phyloP scores from a whole-genome alignment of 2,888 invertebrate species.

The Phlogophora meticulosa region DNA sequence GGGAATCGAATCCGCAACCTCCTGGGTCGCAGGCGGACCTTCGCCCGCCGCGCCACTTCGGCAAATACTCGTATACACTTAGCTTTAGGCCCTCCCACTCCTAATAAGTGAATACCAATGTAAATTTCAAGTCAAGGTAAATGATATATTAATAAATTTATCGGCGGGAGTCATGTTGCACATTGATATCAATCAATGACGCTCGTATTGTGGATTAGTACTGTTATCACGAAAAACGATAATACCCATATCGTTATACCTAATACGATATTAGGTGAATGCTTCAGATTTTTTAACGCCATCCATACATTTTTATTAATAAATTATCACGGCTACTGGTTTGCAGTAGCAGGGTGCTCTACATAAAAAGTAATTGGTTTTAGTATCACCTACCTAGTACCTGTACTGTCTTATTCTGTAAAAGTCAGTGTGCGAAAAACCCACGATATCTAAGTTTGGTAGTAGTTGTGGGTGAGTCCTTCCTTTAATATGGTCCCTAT shows the following conservation, averaged over 20 bases:
- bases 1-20: too few relatives aligned
- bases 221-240: conserved; percentile 23
- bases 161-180: conserved; percentile 8
- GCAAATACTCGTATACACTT: background rate
- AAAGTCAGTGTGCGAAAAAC: too few relatives aligned
- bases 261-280: background rate
- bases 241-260: conserved; percentile 3
- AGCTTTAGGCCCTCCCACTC: too few relatives aligned
- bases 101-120: background rate
- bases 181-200: conserved; percentile 32
- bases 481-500: too few relatives aligned
- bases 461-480: too few relatives aligned
- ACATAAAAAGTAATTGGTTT: too few relatives aligned
- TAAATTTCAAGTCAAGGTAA: background rate
- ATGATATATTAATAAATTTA: conserved; percentile 19
- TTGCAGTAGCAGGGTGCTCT: too few relatives aligned
- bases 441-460: too few relatives aligned
- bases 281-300: background rate
- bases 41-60: too few relatives aligned
- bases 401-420: too few relatives aligned
- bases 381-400: too few relatives aligned
- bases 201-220: background rate
- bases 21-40: too few relatives aligned
- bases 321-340: conserved; percentile 18
- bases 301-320: conserved; percentile 1